Conservation (phyloP, 2,888 invertebrate genomes). For the Drosophila kambysellisi region DNA sequence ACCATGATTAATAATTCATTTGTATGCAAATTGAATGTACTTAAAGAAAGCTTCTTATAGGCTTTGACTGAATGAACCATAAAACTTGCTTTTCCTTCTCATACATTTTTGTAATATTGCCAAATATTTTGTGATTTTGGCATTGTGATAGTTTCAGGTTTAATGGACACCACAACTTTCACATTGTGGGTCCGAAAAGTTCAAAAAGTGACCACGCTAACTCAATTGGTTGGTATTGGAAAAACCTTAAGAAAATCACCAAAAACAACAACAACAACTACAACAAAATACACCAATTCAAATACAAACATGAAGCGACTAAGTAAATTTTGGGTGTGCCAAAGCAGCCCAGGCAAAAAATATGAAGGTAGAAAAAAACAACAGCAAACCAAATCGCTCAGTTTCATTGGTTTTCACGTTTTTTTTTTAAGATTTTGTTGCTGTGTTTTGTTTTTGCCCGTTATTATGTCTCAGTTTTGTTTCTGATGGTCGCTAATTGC, state of each 20-base stretch:
- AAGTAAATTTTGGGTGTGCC: conserved; percentile 57
- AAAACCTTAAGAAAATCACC: conserved; percentile 43
- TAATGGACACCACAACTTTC: conserved; percentile 55
- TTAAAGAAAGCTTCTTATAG: background rate
- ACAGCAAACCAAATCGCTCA: conserved; percentile 42
- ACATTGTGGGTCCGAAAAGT: conserved; percentile 45
- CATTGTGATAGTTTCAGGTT: conserved; percentile 30
- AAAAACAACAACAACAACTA: conserved; percentile 17
- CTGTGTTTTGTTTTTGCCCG: conserved; percentile 23
- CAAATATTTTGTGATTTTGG: conserved; percentile 32
- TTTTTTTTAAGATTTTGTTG: conserved; percentile 31
- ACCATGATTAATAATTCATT: background rate
- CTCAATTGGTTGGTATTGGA: conserved; percentile 52
- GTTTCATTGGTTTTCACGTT: conserved; percentile 57
- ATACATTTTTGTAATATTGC: conserved; percentile 17
- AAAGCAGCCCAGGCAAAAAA: conserved; percentile 20
- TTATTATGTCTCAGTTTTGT: conserved; percentile 73
- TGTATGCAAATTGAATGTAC: background rate
- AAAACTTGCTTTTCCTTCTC: background rate
- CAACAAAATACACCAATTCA: conserved; percentile 3
- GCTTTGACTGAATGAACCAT: background rate
- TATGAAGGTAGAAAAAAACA: conserved; percentile 18
- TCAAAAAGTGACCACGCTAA: conserved; percentile 27
- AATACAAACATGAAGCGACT: conserved; percentile 28
- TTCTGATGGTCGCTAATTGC: conserved; percentile 74